Percentiles rank a stretch among this genome's conserved stretches.
These are phyloP conservation scores for Megaceryle alcyon DNA, from an alignment of 2,797 vertebrate genomes.

Conservation along the genomic window DNA sequence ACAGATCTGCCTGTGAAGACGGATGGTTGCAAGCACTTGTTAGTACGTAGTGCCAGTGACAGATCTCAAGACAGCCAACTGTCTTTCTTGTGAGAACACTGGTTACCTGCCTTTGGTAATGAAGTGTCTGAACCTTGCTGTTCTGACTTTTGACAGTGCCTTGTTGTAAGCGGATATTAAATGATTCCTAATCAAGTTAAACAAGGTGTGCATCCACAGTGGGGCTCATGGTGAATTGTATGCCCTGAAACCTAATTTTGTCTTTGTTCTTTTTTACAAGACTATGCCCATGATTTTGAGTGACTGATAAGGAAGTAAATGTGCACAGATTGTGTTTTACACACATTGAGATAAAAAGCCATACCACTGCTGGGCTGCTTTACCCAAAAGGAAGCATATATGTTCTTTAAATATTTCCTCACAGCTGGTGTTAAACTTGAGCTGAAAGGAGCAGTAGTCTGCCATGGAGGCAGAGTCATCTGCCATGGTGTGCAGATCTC, in stretches of 20 bases:
- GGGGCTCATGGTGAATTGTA: fast-evolving
- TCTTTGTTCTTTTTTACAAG: background rate
- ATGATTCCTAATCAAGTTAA: background rate
- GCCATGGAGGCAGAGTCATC: background rate
- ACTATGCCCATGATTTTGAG: fast-evolving
- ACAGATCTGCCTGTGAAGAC: background rate
- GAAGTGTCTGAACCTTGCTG: background rate
- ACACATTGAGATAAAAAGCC: background rate
- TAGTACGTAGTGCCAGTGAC: background rate
- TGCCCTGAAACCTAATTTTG: background rate
- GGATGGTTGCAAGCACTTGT: background rate
- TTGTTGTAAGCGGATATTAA: background rate
- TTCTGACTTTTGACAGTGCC: background rate
- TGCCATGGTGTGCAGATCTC: background rate
- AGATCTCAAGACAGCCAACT: background rate
- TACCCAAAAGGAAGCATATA: background rate
- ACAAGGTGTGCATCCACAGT: background rate
- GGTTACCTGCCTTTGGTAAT: background rate
- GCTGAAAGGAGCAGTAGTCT: background rate
- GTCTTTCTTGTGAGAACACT: background rate
- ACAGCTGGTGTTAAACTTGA: background rate
- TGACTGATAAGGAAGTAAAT: background rate
- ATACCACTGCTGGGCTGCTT: background rate
- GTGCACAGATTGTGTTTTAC: background rate
- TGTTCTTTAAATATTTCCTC: constrained; percentile 8